Conservation (phyloP, 1,140 invertebrate species). For the Caerostris darwini region DNA sequence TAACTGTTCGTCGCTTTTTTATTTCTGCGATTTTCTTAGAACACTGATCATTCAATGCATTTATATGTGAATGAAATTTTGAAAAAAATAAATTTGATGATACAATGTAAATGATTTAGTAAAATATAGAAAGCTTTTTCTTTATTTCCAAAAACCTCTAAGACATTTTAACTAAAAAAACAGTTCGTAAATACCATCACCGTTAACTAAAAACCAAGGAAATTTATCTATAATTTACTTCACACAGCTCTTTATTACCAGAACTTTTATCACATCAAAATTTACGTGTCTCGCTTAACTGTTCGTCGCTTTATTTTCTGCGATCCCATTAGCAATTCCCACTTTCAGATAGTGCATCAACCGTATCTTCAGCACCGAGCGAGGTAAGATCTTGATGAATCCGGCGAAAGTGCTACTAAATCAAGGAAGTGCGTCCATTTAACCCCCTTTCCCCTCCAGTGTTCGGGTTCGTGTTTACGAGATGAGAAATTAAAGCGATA, state of each 20-base stretch:
- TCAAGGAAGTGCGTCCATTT: slow-evolving; percentile 41
- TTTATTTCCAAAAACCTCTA: too few species aligned
- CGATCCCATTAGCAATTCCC: neutral
- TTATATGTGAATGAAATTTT: too few species aligned
- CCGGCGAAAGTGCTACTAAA: slow-evolving; percentile 30
- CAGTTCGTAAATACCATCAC: too few species aligned
- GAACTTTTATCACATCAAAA: slow-evolving; percentile 3
- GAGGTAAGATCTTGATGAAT: slow-evolving; percentile 25
- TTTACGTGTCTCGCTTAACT: neutral
- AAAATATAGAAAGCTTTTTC: too few species aligned
- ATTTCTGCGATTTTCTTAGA: too few species aligned
- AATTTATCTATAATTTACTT: slow-evolving; percentile 2
- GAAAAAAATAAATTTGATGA: too few species aligned
- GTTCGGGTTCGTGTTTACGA: slow-evolving; percentile 11
- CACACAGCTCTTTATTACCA: neutral
- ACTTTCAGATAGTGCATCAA: neutral
- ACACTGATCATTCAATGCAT: too few species aligned
- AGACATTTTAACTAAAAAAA: too few species aligned
- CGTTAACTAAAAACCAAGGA: neutral
- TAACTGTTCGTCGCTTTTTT: neutral
- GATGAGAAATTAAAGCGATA: slow-evolving; percentile 27
- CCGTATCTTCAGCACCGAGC: neutral
- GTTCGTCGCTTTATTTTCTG: neutral
- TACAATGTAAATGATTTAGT: too few species aligned
- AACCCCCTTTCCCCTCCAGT: neutral